Base-by-base conservation (phyloP, 2,113 vertebrate species). In the Pelecanus crispus region DNA sequence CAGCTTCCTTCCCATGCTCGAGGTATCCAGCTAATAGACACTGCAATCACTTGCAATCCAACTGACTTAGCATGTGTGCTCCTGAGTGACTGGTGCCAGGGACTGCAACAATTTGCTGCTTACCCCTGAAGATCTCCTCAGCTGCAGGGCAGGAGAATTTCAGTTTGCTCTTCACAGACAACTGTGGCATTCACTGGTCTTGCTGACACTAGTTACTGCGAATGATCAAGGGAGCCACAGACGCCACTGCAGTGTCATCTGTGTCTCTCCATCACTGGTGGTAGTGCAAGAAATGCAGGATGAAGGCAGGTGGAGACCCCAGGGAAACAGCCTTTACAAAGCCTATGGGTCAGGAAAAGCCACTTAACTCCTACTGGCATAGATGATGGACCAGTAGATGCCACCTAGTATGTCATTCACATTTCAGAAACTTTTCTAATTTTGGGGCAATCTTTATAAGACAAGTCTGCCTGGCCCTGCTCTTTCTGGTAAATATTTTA, bases 291-390 rank as follows among this genome's bases (percentile, higher is more conserved):
- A 59, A 6, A 42, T 2, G 5, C 11, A 68, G 36, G n/a, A 55
- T 25, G 65, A 72, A 67, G 34, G 40, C 36, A 66, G 26, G 53
- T 36, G 34, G 25, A 34, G 14, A 42, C 9, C 34, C 55, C 62
- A 36, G 38, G 52, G 22, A 80, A 72, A 24, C 3, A 58, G 49
- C 4, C 40, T 29, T 89, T 63, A 36, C 34, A 63, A 71, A 91
- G 28, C 9, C 1, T 2, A 0, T 5, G 16, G 17, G 13, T 52
- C 13, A 61, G 7, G 9, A 63, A 89, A 95, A 65, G 14, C 2
- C 34, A 13, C 0, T 0, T 29, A 21, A 2, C 8, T 85, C 45
- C 21, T 50, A 8, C 10, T 42, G 32, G 6, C 26, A 53, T 15
- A 78, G 17, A 24, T 9, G 47, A 34, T 19, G 38, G 12, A n/a